phyloP scores from a whole-genome alignment of 2,888 invertebrate species.

The Melinaea marsaeus region DNA sequence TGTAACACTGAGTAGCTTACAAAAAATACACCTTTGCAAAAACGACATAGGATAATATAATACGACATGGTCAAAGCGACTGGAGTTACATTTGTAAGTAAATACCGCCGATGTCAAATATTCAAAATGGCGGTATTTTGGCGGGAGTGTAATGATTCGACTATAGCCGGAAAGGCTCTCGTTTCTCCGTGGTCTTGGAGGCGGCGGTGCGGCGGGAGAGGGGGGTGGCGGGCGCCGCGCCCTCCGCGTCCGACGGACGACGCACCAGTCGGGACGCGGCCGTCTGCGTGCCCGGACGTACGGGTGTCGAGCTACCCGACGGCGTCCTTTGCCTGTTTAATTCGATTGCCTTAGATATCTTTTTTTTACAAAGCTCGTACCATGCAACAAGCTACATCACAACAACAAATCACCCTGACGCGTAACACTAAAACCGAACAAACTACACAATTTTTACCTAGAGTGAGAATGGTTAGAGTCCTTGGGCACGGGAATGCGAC shows the following conservation, averaged over 20 bases:
- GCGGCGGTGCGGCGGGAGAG: conserved; percentile 63
- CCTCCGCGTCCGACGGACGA: conserved; percentile 83
- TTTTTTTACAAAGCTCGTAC: neutral
- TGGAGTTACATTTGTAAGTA: conserved; percentile 41
- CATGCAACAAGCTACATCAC: conserved; percentile 34
- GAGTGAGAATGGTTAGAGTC: conserved; percentile 71
- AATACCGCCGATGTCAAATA: conserved; percentile 23
- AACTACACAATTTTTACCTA: conserved; percentile 61
- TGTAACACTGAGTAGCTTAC: conserved; percentile 25
- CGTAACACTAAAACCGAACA: conserved; percentile 30
- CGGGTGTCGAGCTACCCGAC: conserved; percentile 85
- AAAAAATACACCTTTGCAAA: conserved; percentile 25
- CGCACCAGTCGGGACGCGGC: conserved; percentile 80
- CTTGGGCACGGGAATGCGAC: conserved; percentile 74
- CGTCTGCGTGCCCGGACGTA: conserved; percentile 80
- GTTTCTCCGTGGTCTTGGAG: conserved; percentile 73
- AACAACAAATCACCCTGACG: conserved; percentile 26
- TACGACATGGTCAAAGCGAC: conserved; percentile 46
- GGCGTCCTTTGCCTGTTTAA: conserved; percentile 83
- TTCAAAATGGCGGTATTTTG: conserved; percentile 29
- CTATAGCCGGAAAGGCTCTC: conserved; percentile 87
- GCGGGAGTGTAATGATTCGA: conserved; percentile 40
- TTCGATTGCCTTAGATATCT: conserved; percentile 1
- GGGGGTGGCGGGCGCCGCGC: conserved; percentile 72
- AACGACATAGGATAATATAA: conserved; percentile 31